A percentile compares a stretch with the other conserved stretches of the same genome.
Conservation (phyloP, 2,113 vertebrate genomes). For the Cyanocitta stelleri region DNA sequence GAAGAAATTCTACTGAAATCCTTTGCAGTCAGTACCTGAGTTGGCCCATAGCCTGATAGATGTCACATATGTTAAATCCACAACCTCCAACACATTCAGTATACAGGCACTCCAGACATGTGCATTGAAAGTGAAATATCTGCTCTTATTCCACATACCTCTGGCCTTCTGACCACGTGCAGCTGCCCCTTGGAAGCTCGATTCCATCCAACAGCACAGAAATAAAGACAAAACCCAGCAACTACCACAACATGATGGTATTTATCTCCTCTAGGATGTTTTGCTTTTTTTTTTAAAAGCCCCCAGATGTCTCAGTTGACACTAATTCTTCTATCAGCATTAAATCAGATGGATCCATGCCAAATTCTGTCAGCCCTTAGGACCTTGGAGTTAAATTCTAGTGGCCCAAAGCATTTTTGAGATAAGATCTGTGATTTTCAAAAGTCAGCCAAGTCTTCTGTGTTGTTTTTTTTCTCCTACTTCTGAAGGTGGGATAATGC, state of each 20-base stretch:
- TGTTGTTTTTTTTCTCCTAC: background rate
- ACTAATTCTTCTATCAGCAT: background rate
- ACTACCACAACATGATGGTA: no score
- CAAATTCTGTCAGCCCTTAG: background rate
- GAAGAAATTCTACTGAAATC: background rate
- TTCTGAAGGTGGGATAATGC: background rate
- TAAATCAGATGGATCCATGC: background rate
- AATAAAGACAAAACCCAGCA: background rate
- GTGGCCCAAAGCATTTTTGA: background rate
- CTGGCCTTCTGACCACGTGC: background rate
- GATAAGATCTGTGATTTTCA: background rate
- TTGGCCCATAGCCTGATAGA: rapidly evolving
- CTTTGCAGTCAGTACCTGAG: background rate
- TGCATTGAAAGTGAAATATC: background rate
- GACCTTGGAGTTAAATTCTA: background rate
- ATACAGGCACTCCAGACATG: background rate
- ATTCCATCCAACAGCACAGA: background rate
- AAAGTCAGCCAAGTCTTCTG: background rate
- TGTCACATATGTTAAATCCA: background rate
- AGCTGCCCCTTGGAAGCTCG: background rate
- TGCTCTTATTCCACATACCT: background rate
- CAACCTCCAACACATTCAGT: background rate
- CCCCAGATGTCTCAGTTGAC: background rate
- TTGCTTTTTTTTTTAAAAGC: background rate
- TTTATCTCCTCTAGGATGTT: background rate